phyloP scores from a whole-genome alignment of 2,888 invertebrate species.

The Agonum fuliginosum region DNA sequence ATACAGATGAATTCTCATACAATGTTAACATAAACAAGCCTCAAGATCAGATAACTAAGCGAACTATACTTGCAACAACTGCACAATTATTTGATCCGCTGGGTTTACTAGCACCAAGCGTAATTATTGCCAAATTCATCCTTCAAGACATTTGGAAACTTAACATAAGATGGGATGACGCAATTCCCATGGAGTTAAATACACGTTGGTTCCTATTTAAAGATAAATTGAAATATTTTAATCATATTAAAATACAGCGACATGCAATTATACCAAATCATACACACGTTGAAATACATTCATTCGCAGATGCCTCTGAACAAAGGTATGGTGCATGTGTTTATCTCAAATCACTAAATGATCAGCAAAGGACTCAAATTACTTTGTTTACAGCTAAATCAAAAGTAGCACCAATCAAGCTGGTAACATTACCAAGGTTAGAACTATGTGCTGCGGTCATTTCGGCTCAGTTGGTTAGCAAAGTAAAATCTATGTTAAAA shows the following conservation, averaged over 20 bases:
- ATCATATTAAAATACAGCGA: constrained; percentile 15
- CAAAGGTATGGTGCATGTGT: constrained; percentile 39
- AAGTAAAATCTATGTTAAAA: background rate
- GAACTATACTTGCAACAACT: constrained; percentile 61
- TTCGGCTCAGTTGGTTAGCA: background rate
- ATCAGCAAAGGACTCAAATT: background rate
- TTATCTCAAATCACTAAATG: constrained; percentile 22
- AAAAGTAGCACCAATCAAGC: constrained; percentile 9
- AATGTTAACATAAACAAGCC: background rate
- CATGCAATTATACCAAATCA: background rate
- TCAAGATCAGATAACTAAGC: constrained; percentile 61
- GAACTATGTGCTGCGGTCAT: constrained; percentile 20
- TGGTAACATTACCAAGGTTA: background rate
- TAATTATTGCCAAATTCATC: constrained; percentile 62
- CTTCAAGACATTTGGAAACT: constrained; percentile 60
- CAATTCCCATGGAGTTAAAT: constrained; percentile 15
- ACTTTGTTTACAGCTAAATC: constrained; percentile 1
- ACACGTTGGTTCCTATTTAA: background rate
- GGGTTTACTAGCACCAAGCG: constrained; percentile 61
- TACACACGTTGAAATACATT: constrained; percentile 19
- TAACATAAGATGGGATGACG: constrained; percentile 44
- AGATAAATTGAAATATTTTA: constrained; percentile 18
- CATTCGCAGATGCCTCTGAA: constrained; percentile 39
- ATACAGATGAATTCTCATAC: background rate
- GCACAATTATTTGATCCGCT: constrained; percentile 61